phyloP scores from a whole-genome alignment of 2,113 vertebrate species.

The Tonatia bakeri region DNA sequence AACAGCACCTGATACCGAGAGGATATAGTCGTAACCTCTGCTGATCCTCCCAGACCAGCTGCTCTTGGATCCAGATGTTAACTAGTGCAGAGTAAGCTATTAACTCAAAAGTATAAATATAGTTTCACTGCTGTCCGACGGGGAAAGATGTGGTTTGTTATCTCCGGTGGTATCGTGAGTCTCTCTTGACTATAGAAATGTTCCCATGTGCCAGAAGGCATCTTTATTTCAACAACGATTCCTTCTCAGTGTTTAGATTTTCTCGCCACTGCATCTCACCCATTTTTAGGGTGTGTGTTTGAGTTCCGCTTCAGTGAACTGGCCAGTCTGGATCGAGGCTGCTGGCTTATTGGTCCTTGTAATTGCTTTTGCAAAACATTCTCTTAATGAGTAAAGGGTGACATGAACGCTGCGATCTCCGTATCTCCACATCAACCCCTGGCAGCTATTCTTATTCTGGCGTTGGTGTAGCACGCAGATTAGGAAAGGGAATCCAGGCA shows the following conservation, averaged over 20 bases:
- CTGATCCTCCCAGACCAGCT: background rate
- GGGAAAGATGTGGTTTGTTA: background rate
- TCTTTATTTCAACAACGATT: background rate
- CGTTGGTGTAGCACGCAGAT: background rate
- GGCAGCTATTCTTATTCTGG: background rate
- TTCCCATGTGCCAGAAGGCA: background rate
- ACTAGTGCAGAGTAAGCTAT: conserved; percentile 31
- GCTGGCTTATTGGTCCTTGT: background rate
- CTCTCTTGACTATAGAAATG: background rate
- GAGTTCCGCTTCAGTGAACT: background rate
- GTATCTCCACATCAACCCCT: background rate
- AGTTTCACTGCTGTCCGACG: background rate
- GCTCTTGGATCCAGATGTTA: conserved; percentile 13
- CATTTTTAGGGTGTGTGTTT: background rate
- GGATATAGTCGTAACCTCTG: background rate
- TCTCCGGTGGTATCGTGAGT: background rate
- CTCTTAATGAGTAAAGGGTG: conserved; percentile 1
- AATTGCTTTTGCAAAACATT: conserved; percentile 21
- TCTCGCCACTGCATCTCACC: background rate
- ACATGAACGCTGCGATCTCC: background rate
- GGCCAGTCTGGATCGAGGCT: background rate
- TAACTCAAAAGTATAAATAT: conserved; percentile 31
- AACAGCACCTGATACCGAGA: conserved; percentile 59
- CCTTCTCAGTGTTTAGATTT: background rate
- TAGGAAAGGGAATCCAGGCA: background rate